These are phyloP conservation scores for Brachymystax lenok DNA, from an alignment of 2,797 vertebrate genomes.

Conservation along the genomic window DNA sequence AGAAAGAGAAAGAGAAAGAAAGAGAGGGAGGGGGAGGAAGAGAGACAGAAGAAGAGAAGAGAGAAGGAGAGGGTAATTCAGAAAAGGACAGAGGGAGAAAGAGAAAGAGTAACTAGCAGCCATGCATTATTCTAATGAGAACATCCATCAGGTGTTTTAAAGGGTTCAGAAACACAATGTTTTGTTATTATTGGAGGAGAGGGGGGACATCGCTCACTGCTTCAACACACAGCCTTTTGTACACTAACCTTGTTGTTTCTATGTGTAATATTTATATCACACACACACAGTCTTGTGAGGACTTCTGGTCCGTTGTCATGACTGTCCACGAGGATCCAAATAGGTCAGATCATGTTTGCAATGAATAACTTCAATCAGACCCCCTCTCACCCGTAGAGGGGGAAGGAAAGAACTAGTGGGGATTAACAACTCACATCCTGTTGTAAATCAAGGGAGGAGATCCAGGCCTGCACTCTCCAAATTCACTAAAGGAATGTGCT, in stretches of 20 bases:
- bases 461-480: too few relatives aligned
- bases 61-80: not conserved
- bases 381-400: too few relatives aligned
- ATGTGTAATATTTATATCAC: not conserved
- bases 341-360: too few relatives aligned
- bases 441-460: too few relatives aligned
- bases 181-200: conserved; percentile 33
- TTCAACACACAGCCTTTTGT: not conserved
- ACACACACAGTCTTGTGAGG: not conserved
- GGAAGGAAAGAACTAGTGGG: too few relatives aligned
- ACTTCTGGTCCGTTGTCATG: too few relatives aligned
- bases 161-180: conserved; percentile 54
- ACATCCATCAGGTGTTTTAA: conserved; percentile 62
- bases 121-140: conserved; percentile 48
- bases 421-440: too few relatives aligned
- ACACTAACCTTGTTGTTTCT: not conserved
- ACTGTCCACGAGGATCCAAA: too few relatives aligned
- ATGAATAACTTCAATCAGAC: too few relatives aligned
- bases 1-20: not conserved
- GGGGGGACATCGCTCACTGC: not conserved
- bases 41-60: not conserved
- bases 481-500: too few relatives aligned
- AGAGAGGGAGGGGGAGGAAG: not conserved
- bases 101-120: conserved; percentile 1
- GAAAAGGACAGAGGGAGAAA: not conserved